Evolutionary conservation across 2,888 invertebrate genomes (phyloP).

Genomic region (Hoplodrina blanda): DNA sequence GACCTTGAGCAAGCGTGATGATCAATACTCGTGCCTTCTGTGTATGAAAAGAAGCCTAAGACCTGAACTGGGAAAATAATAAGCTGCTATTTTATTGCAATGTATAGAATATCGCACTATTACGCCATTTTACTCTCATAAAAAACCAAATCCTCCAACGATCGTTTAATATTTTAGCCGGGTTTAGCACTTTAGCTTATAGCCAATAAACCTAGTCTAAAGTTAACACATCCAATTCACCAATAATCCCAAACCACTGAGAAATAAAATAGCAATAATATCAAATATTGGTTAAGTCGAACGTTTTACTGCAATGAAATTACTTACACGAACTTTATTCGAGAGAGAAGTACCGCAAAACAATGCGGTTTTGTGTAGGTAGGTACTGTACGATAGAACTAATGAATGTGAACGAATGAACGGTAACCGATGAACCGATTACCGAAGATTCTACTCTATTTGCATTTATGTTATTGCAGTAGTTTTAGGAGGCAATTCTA

Average conservation of each 20-base stretch:
- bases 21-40: too few relatives aligned
- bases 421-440: constrained; percentile 33
- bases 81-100: too few relatives aligned
- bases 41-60: too few relatives aligned
- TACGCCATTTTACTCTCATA: constrained; percentile 6
- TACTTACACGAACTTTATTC: constrained; percentile 51
- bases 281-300: constrained; percentile 28
- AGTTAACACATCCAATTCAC: constrained; percentile 28
- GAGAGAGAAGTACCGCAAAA: constrained; percentile 30
- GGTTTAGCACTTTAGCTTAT: not conserved
- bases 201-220: constrained; percentile 27
- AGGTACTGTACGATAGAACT: constrained; percentile 27
- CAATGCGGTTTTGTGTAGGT: constrained; percentile 33
- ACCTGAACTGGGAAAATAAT: too few relatives aligned
- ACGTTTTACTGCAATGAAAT: constrained; percentile 52
- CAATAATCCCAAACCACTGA: constrained; percentile 12
- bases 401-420: constrained; percentile 35
- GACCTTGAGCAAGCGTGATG: too few relatives aligned
- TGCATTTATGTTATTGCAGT: constrained; percentile 10
- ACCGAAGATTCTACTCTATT: constrained; percentile 16
- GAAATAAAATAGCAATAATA: constrained; percentile 44
- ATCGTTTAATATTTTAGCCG: constrained; percentile 6
- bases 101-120: too few relatives aligned
- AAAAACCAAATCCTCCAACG: not conserved
- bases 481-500: not conserved